phyloP scores from a whole-genome alignment of 2,888 invertebrate species.

The Heliconius sara region DNA sequence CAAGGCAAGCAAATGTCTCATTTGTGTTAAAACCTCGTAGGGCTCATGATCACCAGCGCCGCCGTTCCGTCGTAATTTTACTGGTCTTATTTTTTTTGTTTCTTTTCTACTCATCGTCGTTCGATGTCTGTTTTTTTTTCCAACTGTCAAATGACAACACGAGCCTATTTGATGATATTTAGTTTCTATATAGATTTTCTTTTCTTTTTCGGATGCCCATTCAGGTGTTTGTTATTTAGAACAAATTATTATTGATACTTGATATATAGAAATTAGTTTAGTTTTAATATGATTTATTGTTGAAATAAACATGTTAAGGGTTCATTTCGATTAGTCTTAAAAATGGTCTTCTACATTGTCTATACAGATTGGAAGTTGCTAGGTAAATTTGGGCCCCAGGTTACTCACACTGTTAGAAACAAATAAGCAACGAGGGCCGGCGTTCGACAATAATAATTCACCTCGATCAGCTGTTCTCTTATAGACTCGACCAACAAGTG shows the following conservation, averaged over 20 bases:
- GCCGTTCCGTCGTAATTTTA: constrained; percentile 57
- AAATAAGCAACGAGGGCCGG: constrained; percentile 75
- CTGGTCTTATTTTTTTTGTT: constrained; percentile 45
- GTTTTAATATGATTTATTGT: background rate
- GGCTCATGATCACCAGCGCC: constrained; percentile 60
- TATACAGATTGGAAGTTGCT: constrained; percentile 27
- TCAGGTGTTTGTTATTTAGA: constrained; percentile 17
- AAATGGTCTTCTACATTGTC: constrained; percentile 23
- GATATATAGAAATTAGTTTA: background rate
- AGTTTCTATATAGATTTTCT: constrained; percentile 44
- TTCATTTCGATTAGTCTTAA: constrained; percentile 16
- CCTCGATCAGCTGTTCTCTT: constrained; percentile 82
- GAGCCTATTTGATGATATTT: constrained; percentile 49
- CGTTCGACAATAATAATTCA: constrained; percentile 80
- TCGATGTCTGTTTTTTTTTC: constrained; percentile 51
- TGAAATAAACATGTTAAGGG: background rate
- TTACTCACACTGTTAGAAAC: constrained; percentile 68
- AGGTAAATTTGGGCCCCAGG: constrained; percentile 66
- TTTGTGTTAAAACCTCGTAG: constrained; percentile 61
- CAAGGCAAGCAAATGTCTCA: constrained; percentile 63
- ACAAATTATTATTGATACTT: background rate
- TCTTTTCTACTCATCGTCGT: constrained; percentile 47
- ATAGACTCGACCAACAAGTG: constrained; percentile 83
- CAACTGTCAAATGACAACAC: constrained; percentile 54
- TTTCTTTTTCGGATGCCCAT: constrained; percentile 29